phyloP scores from a whole-genome alignment of 2,888 invertebrate genomes.

The Incurvaria masculella region DNA sequence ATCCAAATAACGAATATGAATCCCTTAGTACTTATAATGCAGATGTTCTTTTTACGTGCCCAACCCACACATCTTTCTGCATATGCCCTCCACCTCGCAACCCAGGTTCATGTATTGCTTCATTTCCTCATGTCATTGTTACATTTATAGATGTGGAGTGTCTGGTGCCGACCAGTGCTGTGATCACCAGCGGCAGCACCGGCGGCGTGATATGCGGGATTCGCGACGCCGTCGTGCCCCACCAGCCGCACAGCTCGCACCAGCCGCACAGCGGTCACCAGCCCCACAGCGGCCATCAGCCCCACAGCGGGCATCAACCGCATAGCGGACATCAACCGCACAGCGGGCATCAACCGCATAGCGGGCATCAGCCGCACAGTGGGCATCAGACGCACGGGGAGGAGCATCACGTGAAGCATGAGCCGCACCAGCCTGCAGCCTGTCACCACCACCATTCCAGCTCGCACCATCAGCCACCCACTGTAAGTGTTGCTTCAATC shows the following conservation, averaged over 20 bases:
- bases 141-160: slow-evolving; percentile 20
- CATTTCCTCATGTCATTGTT: slow-evolving; percentile 6
- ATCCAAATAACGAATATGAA: too few species aligned
- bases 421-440: slow-evolving; percentile 27
- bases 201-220: slow-evolving; percentile 21
- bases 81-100: too few species aligned
- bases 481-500: too few species aligned
- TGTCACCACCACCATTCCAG: slow-evolving; percentile 18
- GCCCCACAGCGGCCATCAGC: slow-evolving; percentile 20
- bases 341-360: slow-evolving; percentile 4
- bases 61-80: too few species aligned
- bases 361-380: slow-evolving; percentile 28
- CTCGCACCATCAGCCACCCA: slow-evolving; percentile 12
- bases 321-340: slow-evolving; percentile 10
- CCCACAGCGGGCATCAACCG: slow-evolving; percentile 5
- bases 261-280: slow-evolving; percentile 19
- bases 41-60: too few species aligned
- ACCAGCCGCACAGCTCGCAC: slow-evolving; percentile 19
- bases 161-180: slow-evolving; percentile 16
- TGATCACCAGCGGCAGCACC: slow-evolving; percentile 20
- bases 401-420: slow-evolving; percentile 49
- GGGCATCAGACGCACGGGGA: slow-evolving; percentile 45
- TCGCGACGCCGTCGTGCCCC: slow-evolving; percentile 22
- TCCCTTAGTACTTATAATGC: too few species aligned
- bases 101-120: slow-evolving; percentile 19